phyloP scores from a whole-genome alignment of 2,113 vertebrate species.

The Lepus americanus region DNA sequence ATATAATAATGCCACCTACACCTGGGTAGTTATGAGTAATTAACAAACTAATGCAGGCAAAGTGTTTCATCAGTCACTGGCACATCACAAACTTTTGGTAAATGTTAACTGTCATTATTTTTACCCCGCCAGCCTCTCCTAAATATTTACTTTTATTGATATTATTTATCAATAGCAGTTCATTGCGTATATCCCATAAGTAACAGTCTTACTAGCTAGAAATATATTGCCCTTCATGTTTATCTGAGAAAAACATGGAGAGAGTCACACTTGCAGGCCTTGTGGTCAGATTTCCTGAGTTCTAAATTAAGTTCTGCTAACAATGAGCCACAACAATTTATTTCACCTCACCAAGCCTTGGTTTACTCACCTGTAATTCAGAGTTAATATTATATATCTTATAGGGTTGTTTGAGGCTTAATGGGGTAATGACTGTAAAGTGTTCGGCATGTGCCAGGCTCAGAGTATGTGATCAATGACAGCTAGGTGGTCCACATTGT shows the following conservation, averaged over 20 bases:
- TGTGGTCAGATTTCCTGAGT: conserved; percentile 8
- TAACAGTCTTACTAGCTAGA: conserved; percentile 1
- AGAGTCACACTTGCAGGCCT: background rate
- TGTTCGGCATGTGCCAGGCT: background rate
- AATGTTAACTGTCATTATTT: conserved; percentile 6
- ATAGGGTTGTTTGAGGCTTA: background rate
- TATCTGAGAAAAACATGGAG: background rate
- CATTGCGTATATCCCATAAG: background rate
- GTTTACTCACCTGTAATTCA: background rate
- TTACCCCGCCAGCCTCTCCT: background rate
- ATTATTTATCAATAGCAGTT: conserved; percentile 37
- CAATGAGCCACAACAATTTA: conserved; percentile 1
- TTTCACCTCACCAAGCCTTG: conserved; percentile 1
- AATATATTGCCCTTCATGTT: conserved; percentile 2
- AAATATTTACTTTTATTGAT: conserved; percentile 3
- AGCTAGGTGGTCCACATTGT: background rate
- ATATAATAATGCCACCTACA: conserved; percentile 10
- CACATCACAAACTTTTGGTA: background rate
- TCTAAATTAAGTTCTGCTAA: conserved; percentile 26
- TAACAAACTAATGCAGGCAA: conserved; percentile 28
- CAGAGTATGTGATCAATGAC: background rate
- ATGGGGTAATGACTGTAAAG: background rate
- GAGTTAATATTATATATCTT: background rate
- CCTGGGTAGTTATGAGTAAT: background rate
- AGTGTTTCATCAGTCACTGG: conserved; percentile 27